Evolutionary conservation across 2,797 vertebrate species (phyloP), one percentile per base, ranked within the genome.

Genomic region (Distichodus sexfasciatus): DNA sequence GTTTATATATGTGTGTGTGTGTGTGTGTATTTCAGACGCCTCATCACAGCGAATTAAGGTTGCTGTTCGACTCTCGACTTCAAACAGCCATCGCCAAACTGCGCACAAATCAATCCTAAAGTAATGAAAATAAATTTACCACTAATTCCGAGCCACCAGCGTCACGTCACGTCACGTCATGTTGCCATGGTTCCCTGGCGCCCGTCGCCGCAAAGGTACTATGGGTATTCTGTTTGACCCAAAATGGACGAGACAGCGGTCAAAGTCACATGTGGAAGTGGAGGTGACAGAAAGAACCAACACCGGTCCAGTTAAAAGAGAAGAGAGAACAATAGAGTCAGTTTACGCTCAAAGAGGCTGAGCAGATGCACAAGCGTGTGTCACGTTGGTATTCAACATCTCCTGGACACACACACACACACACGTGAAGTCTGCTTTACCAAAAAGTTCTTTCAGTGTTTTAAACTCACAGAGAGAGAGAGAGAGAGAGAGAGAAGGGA

Each of bases 251-350:
- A 19, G 0, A 68, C 2, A n/a, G n/a, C 80, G 86, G 90, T 90
- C 90, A 91, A 90, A 89, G 84, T 79, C 80, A 78, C 86, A 85
- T 84, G 82, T 85, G 86, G 84, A 85, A 85, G 73, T 59, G 60
- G 58, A 83, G 70, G 78, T 82, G 70, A 84, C 83, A 84, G 81
- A 83, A 68, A 81, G 84, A 55, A 85, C 84, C 73, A 87, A 84
- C 84, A 83, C 76, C 66, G 74, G 77, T 66, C 41, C 31, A 36
- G 70, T 31, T 40, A 63, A 82, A 86, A 85, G 58, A 69, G 5
- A 66, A 41, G 38, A 48, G 40, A 46, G 10, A 36, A 64, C 15
- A 41, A 81, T 66, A 76, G 69, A 75, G 83, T n/a, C 79, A 81
- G 69, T 75, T 67, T 69, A 50, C 10, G 31, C 61, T 79, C 73